phyloP scores from a whole-genome alignment of 2,888 invertebrate species.

The Drosophila greeni region DNA sequence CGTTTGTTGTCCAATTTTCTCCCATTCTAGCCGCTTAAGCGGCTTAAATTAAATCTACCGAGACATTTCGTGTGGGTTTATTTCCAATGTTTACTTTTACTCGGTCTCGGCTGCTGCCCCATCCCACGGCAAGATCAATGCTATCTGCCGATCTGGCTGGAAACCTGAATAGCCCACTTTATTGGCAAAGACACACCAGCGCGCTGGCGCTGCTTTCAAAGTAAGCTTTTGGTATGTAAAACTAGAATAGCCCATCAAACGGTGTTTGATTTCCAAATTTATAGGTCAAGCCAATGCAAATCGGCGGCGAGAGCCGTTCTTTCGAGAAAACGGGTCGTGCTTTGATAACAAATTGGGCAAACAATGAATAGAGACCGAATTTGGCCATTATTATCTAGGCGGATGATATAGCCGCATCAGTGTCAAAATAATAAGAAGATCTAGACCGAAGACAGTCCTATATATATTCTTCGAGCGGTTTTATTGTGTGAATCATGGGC shows the following conservation, averaged over 20 bases:
- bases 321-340: conserved; percentile 42
- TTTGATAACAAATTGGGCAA: conserved; percentile 45
- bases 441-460: conserved; percentile 13
- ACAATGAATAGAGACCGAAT: conserved; percentile 25
- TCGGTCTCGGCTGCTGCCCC: conserved; percentile 13
- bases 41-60: conserved; percentile 34
- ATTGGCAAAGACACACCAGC: conserved; percentile 32
- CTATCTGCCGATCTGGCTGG: conserved; percentile 23
- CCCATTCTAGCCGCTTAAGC: conserved; percentile 29
- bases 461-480: not conserved
- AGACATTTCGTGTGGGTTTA: conserved; percentile 31
- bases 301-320: conserved; percentile 37
- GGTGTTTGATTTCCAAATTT: conserved; percentile 59
- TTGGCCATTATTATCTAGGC: conserved; percentile 23
- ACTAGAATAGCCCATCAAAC: conserved; percentile 46
- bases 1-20: conserved; percentile 36
- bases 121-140: conserved; percentile 31
- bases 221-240: conserved; percentile 44
- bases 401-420: conserved; percentile 11
- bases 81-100: conserved; percentile 28
- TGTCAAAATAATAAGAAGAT: conserved; percentile 7
- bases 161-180: conserved; percentile 40
- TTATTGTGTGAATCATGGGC: conserved; percentile 9
- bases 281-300: conserved; percentile 63
- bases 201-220: conserved; percentile 16